These are phyloP conservation scores for Cnemophilus loriae DNA, from an alignment of 2,113 vertebrate genomes.

Conservation along the genomic window DNA sequence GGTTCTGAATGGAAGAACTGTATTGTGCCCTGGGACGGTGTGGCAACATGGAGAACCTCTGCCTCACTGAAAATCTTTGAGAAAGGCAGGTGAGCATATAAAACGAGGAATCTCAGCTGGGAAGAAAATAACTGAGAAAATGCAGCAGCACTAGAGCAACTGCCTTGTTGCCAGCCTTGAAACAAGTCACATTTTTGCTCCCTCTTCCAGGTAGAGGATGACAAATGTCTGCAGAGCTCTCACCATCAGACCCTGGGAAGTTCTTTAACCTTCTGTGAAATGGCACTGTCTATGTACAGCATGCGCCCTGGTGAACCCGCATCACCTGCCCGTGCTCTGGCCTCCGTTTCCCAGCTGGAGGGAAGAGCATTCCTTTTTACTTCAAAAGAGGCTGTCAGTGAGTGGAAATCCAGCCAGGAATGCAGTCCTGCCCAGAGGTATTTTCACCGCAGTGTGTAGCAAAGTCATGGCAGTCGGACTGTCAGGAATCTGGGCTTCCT, in stretches of 20 bases:
- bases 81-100: not conserved
- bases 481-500: not conserved
- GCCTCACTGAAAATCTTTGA: not conserved
- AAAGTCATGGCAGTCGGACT: fast-evolving
- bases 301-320: fast-evolving
- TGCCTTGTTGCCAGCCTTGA: not conserved
- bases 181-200: not conserved
- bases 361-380: not conserved
- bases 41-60: not conserved
- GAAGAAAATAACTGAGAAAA: not conserved
- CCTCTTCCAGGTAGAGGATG: not conserved
- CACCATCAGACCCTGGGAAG: not conserved
- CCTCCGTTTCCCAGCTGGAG: not conserved
- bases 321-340: not conserved
- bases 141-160: not conserved
- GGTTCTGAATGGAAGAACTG: not conserved
- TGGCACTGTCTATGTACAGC: not conserved
- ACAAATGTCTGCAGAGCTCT: not conserved
- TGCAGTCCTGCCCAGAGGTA: fast-evolving
- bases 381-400: fast-evolving
- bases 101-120: not conserved
- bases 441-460: not conserved
- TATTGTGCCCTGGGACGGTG: not conserved
- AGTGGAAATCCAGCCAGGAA: not conserved
- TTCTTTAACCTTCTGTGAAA: not conserved